Evolutionary conservation across 2,888 invertebrate genomes (phyloP).

Genomic region (Saturnia pavonia): DNA sequence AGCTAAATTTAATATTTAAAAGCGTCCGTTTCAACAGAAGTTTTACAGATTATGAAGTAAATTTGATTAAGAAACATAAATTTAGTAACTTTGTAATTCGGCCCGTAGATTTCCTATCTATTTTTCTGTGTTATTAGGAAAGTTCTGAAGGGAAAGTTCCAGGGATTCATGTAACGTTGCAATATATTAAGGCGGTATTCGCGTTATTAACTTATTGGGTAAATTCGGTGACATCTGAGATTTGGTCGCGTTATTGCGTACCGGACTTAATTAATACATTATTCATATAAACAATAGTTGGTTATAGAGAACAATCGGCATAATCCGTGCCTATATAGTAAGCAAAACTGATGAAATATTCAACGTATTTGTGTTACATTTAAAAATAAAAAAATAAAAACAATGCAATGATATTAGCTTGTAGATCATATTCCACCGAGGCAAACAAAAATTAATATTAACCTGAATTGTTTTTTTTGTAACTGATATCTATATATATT

Average conservation of each 20-base stretch:
- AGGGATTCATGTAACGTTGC: conserved; percentile 16
- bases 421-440: too few species aligned
- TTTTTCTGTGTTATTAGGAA: conserved; percentile 15
- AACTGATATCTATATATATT: too few species aligned
- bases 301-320: background rate
- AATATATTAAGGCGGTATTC: conserved; percentile 26
- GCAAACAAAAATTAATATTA: too few species aligned
- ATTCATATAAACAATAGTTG: background rate
- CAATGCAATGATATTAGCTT: too few species aligned
- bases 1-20: background rate
- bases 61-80: conserved; percentile 6
- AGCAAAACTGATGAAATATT: too few species aligned
- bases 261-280: conserved; percentile 6
- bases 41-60: background rate
- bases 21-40: background rate
- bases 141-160: conserved; percentile 8
- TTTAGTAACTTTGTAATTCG: conserved; percentile 10
- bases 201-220: conserved; percentile 36
- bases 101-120: conserved; percentile 10
- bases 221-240: conserved; percentile 35
- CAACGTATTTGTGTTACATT: too few species aligned
- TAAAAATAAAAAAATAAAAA: too few species aligned
- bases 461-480: too few species aligned
- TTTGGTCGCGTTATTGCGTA: conserved; percentile 32
- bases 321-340: too few species aligned